Evolutionary conservation across 2,888 invertebrate species (phyloP), one percentile per base, ranked within the genome.

Genomic region (Gasteruption jaculator): DNA sequence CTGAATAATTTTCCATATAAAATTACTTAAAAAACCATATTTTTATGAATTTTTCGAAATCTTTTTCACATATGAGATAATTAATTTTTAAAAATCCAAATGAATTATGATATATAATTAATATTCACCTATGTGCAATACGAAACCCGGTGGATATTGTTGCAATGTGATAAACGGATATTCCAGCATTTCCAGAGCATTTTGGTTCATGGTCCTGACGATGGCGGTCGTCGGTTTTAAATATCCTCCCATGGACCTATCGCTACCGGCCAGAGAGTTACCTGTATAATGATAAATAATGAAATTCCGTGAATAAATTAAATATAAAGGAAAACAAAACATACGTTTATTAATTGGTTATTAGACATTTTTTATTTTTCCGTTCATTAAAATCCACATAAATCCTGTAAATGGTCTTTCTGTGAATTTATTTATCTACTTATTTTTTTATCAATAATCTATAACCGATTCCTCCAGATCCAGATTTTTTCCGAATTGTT

Each of bases 151-250:
- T 5, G 95, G 94, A 71, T 90, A 93, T 57, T 87, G 87, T 0
- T 86, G 81, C 79, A 96, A 85, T 1, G 96, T 96, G 38, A 97
- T 77, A 68, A 97, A 95, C 0, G 96, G 96, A 71, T 93, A 96
- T 64, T 96, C 96, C 65, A 93, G 72, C 82, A 93, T 85, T 50
- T 93, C 92, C 57, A 92, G 75, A 60, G 83, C 84, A 49, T 88
- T 87, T 56, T 84, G 83, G 62, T 85, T 85, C 73, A 83, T 79
- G 0, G 82, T 78, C 25, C 83, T 77, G 43, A 81, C 68, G 45
- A 81, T 76, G 34, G 80, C 76, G 25, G 69, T 69, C 32, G 69
- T 69, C 34, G 68, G 64, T 57, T 66, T 65, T 77, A 80, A 40
- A 73, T 81, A 56, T 70, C 78, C 56, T 74, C 72, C 71, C 74